phyloP scores from a whole-genome alignment of 2,888 invertebrate species.

The Tetramorium bicarinatum region DNA sequence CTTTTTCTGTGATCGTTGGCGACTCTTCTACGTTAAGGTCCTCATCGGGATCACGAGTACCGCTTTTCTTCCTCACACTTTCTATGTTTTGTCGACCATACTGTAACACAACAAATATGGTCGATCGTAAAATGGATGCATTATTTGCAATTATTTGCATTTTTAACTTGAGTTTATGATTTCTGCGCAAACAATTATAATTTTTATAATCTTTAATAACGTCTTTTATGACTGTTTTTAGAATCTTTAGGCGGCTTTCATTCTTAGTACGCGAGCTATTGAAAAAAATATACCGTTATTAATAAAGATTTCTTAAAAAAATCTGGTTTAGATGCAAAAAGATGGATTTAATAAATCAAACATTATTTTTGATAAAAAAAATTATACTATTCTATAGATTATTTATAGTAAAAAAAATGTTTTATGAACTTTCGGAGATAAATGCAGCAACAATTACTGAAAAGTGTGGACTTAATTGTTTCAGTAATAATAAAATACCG shows the following conservation, averaged over 20 bases:
- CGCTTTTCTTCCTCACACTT: constrained; percentile 86
- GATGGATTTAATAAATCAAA: neutral
- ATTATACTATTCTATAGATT: neutral
- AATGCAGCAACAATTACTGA: neutral
- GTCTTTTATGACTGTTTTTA: neutral
- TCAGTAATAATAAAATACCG: neutral
- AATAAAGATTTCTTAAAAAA: constrained; percentile 2
- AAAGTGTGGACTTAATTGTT: neutral
- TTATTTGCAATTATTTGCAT: neutral
- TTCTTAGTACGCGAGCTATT: neutral
- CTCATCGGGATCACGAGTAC: constrained; percentile 87
- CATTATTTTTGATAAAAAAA: neutral
- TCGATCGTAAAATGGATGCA: neutral
- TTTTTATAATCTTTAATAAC: neutral
- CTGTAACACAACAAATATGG: constrained; percentile 87
- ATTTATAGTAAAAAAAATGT: neutral
- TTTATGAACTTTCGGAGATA: neutral
- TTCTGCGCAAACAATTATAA: neutral
- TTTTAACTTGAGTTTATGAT: neutral
- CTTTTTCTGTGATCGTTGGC: constrained; percentile 73
- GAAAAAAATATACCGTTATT: neutral
- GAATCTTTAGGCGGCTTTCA: neutral
- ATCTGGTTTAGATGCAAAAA: neutral
- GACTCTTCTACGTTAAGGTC: constrained; percentile 87
- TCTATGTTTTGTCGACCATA: constrained; percentile 92